Evolutionary conservation across 2,888 invertebrate species (phyloP).

Genomic region (Ectobius pallidus): DNA sequence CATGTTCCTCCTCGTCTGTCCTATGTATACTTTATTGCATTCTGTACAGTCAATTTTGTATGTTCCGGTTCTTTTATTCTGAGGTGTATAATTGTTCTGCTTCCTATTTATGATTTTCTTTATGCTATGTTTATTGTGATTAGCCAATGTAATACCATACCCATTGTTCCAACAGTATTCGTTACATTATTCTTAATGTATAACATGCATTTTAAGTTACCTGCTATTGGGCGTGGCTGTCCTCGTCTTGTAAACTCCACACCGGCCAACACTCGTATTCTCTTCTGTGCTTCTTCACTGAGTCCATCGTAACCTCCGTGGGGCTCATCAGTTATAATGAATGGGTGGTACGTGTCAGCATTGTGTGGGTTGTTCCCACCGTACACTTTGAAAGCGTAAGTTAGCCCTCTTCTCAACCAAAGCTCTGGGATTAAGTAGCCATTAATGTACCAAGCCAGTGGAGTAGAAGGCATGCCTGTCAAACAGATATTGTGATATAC

Average conservation of each 20-base stretch:
- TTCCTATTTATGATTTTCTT: too few relatives aligned
- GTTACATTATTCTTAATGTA: too few relatives aligned
- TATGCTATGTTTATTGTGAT: too few relatives aligned
- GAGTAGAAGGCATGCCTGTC: constrained; percentile 69
- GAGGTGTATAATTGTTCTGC: too few relatives aligned
- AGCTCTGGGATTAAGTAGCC: constrained; percentile 87
- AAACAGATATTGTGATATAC: too few relatives aligned
- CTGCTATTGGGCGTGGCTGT: constrained; percentile 77
- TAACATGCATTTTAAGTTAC: too few relatives aligned
- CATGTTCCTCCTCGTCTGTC: too few relatives aligned
- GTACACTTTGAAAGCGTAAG: constrained; percentile 78
- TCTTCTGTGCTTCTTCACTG: constrained; percentile 71
- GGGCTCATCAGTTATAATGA: constrained; percentile 85
- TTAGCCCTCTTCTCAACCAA: constrained; percentile 82
- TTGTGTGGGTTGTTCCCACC: constrained; percentile 92
- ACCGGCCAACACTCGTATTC: constrained; percentile 77
- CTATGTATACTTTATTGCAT: too few relatives aligned
- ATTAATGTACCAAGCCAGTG: constrained; percentile 91
- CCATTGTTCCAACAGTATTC: too few relatives aligned
- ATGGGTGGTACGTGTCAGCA: constrained; percentile 83
- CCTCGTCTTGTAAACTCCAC: constrained; percentile 83
- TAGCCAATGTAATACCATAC: too few relatives aligned
- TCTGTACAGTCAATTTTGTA: too few relatives aligned
- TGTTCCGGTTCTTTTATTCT: too few relatives aligned
- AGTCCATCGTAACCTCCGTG: constrained; percentile 82